Percentiles rank a stretch among this genome's conserved stretches.
These are phyloP conservation scores for Oceanodroma tethys DNA, from an alignment of 2,113 vertebrate species.

Conservation along the genomic window DNA sequence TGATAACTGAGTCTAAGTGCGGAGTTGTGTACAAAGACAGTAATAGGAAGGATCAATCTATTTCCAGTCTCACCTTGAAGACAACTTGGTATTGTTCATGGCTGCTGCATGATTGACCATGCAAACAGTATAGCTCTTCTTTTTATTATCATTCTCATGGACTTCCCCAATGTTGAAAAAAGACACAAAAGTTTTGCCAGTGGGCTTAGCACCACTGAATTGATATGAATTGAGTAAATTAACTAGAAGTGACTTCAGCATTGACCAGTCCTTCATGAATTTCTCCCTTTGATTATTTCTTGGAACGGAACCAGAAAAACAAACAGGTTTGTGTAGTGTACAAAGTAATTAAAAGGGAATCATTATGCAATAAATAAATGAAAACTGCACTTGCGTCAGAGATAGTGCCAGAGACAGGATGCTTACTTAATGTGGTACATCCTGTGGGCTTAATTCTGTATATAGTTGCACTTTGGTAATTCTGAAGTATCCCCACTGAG, in stretches of 20 bases:
- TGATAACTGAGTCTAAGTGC: neutral
- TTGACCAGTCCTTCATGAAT: constrained; percentile 3
- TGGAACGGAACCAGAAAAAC: neutral
- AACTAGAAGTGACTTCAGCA: neutral
- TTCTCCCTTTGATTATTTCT: neutral
- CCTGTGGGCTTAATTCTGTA: neutral
- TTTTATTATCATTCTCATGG: neutral
- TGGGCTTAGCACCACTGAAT: neutral
- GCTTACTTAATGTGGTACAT: neutral
- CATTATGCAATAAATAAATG: neutral
- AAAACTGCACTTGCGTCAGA: neutral
- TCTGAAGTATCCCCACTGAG: neutral
- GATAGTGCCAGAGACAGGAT: neutral
- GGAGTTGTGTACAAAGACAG: neutral
- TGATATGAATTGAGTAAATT: neutral
- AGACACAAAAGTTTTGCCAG: neutral
- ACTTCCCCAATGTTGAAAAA: neutral
- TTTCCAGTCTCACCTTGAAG: neutral
- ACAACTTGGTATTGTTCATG: neutral
- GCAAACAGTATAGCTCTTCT: neutral
- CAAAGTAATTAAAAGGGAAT: neutral
- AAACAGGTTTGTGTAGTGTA: neutral
- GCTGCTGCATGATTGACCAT: neutral
- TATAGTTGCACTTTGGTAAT: neutral
- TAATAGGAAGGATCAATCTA: neutral